Conservation (phyloP, 2,888 invertebrate species). For the Rhingia rostrata region DNA sequence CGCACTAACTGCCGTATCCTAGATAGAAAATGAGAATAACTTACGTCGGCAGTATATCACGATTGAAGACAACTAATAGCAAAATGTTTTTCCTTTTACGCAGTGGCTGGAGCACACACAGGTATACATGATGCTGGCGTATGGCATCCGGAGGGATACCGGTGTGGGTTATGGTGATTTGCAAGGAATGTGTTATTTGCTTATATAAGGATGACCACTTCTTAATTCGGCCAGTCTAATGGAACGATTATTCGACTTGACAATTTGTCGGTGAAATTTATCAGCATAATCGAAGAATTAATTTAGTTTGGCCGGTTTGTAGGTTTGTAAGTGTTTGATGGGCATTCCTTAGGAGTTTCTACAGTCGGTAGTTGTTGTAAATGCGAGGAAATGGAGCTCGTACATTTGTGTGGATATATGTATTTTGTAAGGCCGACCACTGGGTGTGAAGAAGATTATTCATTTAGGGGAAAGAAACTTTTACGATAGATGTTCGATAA, state of each 20-base stretch:
- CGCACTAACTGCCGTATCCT: slow-evolving; percentile 26
- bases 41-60: slow-evolving; percentile 73
- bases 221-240: slow-evolving; percentile 56
- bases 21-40: slow-evolving; percentile 61
- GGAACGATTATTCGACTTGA: slow-evolving; percentile 72
- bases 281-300: slow-evolving; percentile 71
- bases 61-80: slow-evolving; percentile 71
- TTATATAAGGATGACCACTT: slow-evolving; percentile 66
- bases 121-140: slow-evolving; percentile 14
- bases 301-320: slow-evolving; percentile 46
- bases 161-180: slow-evolving; percentile 23
- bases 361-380: neutral
- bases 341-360: slow-evolving; percentile 2
- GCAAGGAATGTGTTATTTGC: slow-evolving; percentile 56
- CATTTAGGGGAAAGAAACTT: neutral
- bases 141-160: neutral
- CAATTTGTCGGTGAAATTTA: slow-evolving; percentile 72
- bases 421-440: neutral
- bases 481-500: neutral
- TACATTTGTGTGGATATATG: neutral
- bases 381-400: neutral
- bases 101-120: neutral
- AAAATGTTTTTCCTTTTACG: slow-evolving; percentile 64
- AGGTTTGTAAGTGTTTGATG: slow-evolving; percentile 43
- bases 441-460: neutral